Conservation (phyloP, 2,797 vertebrate genomes). For the Dryobates pubescens region DNA sequence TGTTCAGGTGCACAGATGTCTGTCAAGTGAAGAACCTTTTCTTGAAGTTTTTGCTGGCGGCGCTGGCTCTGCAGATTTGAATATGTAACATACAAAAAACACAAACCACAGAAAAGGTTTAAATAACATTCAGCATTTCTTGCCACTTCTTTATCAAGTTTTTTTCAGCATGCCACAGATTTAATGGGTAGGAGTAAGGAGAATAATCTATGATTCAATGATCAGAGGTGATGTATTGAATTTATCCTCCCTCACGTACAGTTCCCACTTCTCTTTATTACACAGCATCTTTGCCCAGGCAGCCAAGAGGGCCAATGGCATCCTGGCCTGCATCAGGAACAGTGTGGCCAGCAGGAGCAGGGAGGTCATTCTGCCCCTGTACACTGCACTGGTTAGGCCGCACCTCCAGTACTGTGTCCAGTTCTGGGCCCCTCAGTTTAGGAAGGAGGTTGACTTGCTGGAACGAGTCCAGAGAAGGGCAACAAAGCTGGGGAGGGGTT, state of each 20-base stretch:
- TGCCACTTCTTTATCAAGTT: neutral
- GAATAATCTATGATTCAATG: neutral
- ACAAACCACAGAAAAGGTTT: neutral
- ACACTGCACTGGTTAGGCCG: too few species aligned
- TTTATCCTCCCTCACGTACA: neutral
- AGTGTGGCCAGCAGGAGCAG: too few species aligned
- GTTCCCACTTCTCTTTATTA: neutral
- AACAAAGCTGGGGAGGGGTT: too few species aligned
- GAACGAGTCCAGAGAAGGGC: too few species aligned
- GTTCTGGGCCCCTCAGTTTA: too few species aligned
- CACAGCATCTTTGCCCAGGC: neutral
- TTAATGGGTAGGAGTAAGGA: neutral
- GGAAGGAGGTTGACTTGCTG: too few species aligned
- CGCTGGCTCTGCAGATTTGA: conserved; percentile 84
- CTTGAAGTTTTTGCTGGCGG: conserved; percentile 87
- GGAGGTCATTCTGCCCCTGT: too few species aligned
- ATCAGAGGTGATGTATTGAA: neutral
- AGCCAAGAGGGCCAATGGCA: too few species aligned
- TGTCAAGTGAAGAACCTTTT: conserved; percentile 77
- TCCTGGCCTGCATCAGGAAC: too few species aligned
- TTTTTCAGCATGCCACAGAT: neutral
- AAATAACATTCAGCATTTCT: neutral
- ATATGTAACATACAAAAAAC: neutral
- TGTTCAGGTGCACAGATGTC: conserved; percentile 66
- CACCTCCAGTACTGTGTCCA: too few species aligned